A percentile compares a stretch with the other conserved stretches of the same genome.
phyloP scores from a whole-genome alignment of 2,888 invertebrate species.

The Harpalus rubripes region DNA sequence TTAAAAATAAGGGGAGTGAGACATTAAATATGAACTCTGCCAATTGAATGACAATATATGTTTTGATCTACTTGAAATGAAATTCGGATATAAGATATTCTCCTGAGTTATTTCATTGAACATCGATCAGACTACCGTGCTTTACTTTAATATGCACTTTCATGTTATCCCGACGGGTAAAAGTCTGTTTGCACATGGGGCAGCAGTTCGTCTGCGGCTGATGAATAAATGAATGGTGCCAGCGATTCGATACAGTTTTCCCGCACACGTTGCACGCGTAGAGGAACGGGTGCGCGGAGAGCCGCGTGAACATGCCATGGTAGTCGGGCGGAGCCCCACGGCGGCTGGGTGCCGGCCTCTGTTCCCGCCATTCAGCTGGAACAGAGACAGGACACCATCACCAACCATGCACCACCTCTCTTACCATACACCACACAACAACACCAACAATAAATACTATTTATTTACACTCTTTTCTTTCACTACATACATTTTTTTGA shows the following conservation, averaged over 20 bases:
- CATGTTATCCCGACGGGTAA: constrained; percentile 84
- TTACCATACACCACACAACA: constrained; percentile 48
- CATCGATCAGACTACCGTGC: constrained; percentile 75
- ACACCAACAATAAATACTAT: neutral
- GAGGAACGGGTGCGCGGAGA: constrained; percentile 74
- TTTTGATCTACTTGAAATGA: neutral
- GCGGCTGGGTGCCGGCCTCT: constrained; percentile 70
- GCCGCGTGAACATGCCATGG: constrained; percentile 73
- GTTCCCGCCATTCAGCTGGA: constrained; percentile 74
- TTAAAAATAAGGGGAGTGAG: neutral
- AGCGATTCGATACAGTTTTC: constrained; percentile 83
- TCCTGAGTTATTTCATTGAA: constrained; percentile 33
- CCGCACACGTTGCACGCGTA: constrained; percentile 83
- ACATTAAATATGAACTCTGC: neutral
- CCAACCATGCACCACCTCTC: constrained; percentile 69
- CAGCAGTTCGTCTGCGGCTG: constrained; percentile 83
- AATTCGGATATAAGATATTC: neutral
- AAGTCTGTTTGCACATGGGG: constrained; percentile 81
- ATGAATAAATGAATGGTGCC: constrained; percentile 85
- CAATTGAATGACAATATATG: neutral
- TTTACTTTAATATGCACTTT: constrained; percentile 84
- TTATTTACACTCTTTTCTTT: neutral
- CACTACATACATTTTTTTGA: no score
- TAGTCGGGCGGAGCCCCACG: constrained; percentile 72
- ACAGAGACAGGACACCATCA: constrained; percentile 74